These are phyloP conservation scores for Falcunculus frontatus DNA, from an alignment of 2,113 vertebrate genomes.

Conservation along the genomic window DNA sequence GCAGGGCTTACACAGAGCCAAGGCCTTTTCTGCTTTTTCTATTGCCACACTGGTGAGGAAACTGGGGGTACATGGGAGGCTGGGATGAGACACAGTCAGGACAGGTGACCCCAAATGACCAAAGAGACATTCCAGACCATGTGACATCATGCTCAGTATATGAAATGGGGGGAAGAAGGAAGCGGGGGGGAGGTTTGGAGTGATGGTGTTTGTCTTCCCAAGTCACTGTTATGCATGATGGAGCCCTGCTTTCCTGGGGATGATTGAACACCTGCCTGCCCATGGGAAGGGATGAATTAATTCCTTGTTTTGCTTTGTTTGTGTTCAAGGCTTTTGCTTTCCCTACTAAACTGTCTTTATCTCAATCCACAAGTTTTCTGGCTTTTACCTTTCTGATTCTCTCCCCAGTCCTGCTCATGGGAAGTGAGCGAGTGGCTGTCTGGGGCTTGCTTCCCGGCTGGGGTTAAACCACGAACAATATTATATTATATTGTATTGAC, in stretches of 20 bases:
- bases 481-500: neutral
- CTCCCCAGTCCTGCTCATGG: neutral
- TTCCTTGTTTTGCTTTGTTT: neutral
- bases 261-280: neutral
- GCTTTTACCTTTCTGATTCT: neutral
- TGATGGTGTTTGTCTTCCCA: neutral
- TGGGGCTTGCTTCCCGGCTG: neutral
- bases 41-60: neutral
- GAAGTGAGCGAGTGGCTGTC: fast-evolving
- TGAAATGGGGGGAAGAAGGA: neutral
- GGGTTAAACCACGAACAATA: neutral
- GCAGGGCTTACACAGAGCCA: neutral
- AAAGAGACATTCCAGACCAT: neutral
- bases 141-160: neutral
- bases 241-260: neutral
- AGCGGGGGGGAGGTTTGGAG: neutral
- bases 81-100: neutral
- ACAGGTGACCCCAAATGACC: neutral
- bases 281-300: neutral
- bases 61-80: fast-evolving
- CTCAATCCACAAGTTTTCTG: neutral
- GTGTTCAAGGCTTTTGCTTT: neutral
- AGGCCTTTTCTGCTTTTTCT: neutral
- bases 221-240: neutral
- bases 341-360: neutral